phyloP scores from a whole-genome alignment of 2,888 invertebrate genomes.

The Catocala fraxini region DNA sequence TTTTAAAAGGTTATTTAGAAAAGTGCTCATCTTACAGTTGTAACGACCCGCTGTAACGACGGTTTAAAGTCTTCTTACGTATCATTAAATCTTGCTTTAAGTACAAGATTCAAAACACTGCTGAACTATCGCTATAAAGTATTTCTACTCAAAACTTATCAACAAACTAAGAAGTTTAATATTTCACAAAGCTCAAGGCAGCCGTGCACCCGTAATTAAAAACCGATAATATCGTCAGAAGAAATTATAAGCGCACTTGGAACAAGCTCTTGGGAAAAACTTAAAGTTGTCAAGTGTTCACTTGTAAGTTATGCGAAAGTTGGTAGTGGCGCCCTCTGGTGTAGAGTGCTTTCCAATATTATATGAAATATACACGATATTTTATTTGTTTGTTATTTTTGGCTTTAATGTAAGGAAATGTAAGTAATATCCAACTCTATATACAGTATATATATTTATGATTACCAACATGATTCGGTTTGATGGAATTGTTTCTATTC shows the following conservation, averaged over 20 bases:
- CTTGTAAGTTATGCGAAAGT: slow-evolving; percentile 57
- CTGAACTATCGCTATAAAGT: slow-evolving; percentile 7
- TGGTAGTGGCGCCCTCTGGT: slow-evolving; percentile 23
- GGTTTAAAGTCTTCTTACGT: not conserved
- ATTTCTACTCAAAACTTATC: slow-evolving; percentile 22
- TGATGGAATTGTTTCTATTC: too few species aligned
- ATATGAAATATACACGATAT: slow-evolving; percentile 8
- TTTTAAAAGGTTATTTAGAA: not conserved
- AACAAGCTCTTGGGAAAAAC: slow-evolving; percentile 50
- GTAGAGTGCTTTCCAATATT: slow-evolving; percentile 15
- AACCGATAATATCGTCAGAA: slow-evolving; percentile 65
- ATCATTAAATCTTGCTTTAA: not conserved
- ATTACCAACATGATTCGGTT: too few species aligned
- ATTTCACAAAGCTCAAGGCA: slow-evolving; percentile 30
- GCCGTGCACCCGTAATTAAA: slow-evolving; percentile 62
- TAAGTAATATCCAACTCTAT: too few species aligned
- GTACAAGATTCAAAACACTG: slow-evolving; percentile 1
- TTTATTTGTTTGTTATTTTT: too few species aligned
- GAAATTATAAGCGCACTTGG: slow-evolving; percentile 39
- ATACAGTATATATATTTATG: too few species aligned
- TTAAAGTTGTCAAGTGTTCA: slow-evolving; percentile 44
- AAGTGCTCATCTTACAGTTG: too few species aligned
- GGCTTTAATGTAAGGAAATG: too few species aligned
- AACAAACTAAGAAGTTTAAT: slow-evolving; percentile 26
- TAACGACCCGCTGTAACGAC: not conserved